These are phyloP conservation scores for Drosophila paramelanica DNA, from an alignment of 2,888 invertebrate genomes.

Conservation along the genomic window DNA sequence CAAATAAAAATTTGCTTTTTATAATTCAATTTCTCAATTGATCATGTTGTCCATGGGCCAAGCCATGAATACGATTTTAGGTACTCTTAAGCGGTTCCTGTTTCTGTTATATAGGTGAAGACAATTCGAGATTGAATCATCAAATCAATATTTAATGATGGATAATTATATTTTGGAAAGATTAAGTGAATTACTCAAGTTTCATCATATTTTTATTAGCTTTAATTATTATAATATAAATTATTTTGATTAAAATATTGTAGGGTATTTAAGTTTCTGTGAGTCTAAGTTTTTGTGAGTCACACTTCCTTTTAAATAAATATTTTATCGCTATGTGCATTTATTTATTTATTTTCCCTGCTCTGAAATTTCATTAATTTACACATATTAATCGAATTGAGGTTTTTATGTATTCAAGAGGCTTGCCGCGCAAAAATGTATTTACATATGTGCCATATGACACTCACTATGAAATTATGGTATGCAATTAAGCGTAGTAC, in stretches of 20 bases:
- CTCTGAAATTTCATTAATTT: slow-evolving; percentile 2
- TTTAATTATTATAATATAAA: too few species aligned
- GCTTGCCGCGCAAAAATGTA: neutral
- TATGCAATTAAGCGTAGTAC: slow-evolving; percentile 8
- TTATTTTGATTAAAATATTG: neutral
- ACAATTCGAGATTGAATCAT: too few species aligned
- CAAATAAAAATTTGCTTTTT: neutral
- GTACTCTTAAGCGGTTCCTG: too few species aligned
- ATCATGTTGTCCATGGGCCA: neutral
- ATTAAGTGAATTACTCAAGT: too few species aligned
- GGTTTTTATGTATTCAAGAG: slow-evolving; percentile 5
- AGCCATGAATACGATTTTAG: too few species aligned
- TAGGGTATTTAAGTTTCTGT: neutral
- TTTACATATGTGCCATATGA: neutral
- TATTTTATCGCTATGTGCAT: too few species aligned
- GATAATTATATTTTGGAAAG: neutral
- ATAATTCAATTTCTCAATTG: neutral
- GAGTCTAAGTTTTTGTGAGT: too few species aligned
- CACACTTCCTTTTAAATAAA: neutral
- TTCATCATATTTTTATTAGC: too few species aligned
- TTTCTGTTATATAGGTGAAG: too few species aligned
- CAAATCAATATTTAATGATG: too few species aligned
- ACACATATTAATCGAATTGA: slow-evolving; percentile 25
- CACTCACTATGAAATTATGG: neutral
- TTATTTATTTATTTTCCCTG: neutral